Evolutionary conservation across 53 echinoderm and acorn worm genomes (phyloP).

Genomic region (Paelopatides confundens): DNA sequence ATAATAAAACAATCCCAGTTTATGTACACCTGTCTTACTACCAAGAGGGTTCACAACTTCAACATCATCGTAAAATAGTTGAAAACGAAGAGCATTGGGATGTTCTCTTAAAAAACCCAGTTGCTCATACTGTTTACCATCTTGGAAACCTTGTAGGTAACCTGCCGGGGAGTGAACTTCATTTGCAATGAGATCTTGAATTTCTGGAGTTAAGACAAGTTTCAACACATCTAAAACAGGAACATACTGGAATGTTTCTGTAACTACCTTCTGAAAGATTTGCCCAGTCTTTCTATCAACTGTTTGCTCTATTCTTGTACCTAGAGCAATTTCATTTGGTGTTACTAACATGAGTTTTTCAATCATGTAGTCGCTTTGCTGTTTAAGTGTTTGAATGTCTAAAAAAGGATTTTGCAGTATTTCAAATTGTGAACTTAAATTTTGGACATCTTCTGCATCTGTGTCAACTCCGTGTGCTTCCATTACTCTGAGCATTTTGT

Average conservation of each 20-base stretch:
- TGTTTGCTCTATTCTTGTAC: constrained; percentile 61
- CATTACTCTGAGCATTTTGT: constrained; percentile 9
- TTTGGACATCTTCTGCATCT: constrained; percentile 61
- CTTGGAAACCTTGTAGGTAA: constrained; percentile 42
- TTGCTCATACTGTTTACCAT: constrained; percentile 61
- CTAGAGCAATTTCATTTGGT: constrained; percentile 46
- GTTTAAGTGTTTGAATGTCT: constrained; percentile 61
- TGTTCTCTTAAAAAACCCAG: constrained; percentile 58
- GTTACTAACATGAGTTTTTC: constrained; percentile 57
- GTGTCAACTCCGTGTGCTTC: constrained; percentile 38
- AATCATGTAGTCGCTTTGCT: constrained; percentile 63
- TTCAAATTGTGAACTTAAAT: constrained; percentile 48
- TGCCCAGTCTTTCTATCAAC: constrained; percentile 58
- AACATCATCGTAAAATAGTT: constrained; percentile 72
- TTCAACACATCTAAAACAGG: constrained; percentile 59
- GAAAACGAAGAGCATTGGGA: constrained; percentile 53
- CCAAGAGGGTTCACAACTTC: constrained; percentile 66
- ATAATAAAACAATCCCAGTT: constrained; percentile 63
- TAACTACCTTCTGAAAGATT: constrained; percentile 54
- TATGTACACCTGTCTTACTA: constrained; percentile 57
- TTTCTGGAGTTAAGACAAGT: constrained; percentile 29
- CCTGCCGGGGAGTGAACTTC: constrained; percentile 23
- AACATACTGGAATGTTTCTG: constrained; percentile 73
- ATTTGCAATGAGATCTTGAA: constrained; percentile 50
- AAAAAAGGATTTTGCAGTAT: constrained; percentile 59